A percentile compares a stretch with the other conserved stretches of the same genome.
Evolutionary conservation across 2,113 vertebrate species (phyloP).

Genomic region (Amblyopsis rosae): DNA sequence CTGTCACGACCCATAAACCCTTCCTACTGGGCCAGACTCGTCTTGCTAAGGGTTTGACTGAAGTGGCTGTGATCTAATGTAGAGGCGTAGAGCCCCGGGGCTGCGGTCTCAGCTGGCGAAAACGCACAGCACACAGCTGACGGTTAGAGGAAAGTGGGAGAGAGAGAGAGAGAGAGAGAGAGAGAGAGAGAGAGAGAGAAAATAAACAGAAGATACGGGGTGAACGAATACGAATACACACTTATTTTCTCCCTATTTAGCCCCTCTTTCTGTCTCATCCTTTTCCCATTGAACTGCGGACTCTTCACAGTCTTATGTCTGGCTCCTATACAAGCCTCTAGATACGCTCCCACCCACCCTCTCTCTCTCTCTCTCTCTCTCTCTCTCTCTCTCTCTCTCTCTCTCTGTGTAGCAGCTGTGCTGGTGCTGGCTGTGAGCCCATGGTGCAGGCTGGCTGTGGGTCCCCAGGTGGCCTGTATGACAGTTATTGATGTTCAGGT

Average conservation of each 20-base stretch:
- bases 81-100: conserved; percentile 47
- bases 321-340: conserved; percentile 3
- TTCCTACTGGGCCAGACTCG: conserved; percentile 16
- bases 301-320: too few relatives aligned
- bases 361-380: conserved; percentile 22
- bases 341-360: neutral
- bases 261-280: neutral
- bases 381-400: conserved; percentile 39
- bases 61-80: conserved; percentile 43
- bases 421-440: conserved; percentile 76
- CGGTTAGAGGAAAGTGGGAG: conserved; percentile 34
- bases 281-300: neutral
- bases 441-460: conserved; percentile 72
- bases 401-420: conserved; percentile 74
- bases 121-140: conserved; percentile 40
- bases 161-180: conserved; percentile 40
- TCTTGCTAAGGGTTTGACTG: conserved; percentile 25
- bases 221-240: too few relatives aligned
- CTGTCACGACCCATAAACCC: conserved; percentile 33
- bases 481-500: conserved; percentile 84
- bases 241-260: neutral
- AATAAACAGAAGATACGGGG: too few relatives aligned
- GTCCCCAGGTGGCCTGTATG: conserved; percentile 79
- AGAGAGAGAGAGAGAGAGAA: conserved; percentile 1
- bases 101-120: conserved; percentile 62